Evolutionary conservation across 2,797 vertebrate genomes (phyloP).

Genomic region (Paratrypauchen microcephalus): DNA sequence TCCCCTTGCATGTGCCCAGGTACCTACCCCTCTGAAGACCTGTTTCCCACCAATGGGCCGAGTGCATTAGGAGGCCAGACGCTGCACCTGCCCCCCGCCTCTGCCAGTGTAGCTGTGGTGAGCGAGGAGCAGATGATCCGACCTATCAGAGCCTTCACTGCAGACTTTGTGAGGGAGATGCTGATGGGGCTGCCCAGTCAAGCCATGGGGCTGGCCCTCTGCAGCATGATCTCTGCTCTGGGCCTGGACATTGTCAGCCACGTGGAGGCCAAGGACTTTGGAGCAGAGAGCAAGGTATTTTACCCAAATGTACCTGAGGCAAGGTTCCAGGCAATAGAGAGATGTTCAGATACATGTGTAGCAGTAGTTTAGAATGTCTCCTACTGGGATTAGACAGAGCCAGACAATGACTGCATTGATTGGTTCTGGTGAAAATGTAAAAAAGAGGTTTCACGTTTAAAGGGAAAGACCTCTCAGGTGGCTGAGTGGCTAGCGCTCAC

Average conservation of each 20-base stretch:
- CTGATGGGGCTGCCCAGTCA: slow-evolving; percentile 95
- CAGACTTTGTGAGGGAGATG: slow-evolving; percentile 94
- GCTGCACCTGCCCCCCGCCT: slow-evolving; percentile 78
- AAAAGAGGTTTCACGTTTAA: background rate
- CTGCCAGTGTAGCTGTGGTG: slow-evolving; percentile 79
- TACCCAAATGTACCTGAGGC: no score
- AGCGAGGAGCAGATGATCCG: slow-evolving; percentile 97
- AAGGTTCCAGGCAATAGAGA: no score
- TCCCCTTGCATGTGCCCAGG: slow-evolving; percentile 46
- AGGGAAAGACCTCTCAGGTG: background rate
- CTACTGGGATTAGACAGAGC: no score
- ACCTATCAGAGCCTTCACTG: slow-evolving; percentile 95
- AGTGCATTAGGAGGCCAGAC: slow-evolving; percentile 86
- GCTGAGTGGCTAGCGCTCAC: no score
- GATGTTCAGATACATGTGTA: no score
- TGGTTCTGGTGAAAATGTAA: background rate
- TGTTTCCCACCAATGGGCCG: slow-evolving; percentile 88
- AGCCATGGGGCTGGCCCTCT: slow-evolving; percentile 89
- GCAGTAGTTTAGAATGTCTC: no score
- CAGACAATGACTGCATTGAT: background rate
- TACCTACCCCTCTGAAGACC: slow-evolving; percentile 74
- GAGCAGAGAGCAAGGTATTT: slow-evolving; percentile 87
- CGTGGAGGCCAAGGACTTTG: slow-evolving; percentile 96
- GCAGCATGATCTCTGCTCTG: slow-evolving; percentile 91
- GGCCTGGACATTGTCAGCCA: slow-evolving; percentile 92